Evolutionary conservation across 2,888 invertebrate species (phyloP), one percentile per base, ranked within the genome.

Genomic region (Iselma pallidipennis): DNA sequence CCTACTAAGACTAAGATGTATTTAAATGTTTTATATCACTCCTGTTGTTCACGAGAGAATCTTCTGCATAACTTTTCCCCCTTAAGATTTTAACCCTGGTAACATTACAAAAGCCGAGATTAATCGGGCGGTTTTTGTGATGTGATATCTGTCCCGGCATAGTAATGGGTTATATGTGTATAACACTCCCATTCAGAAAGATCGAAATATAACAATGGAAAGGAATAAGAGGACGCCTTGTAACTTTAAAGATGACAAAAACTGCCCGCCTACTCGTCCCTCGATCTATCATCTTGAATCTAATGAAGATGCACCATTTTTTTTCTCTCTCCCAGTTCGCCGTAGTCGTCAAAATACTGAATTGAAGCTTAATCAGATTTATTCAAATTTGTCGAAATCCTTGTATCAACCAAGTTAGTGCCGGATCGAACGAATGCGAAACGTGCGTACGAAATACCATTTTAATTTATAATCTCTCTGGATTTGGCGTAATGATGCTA

Each of bases 401-500:
- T 50, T 45, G 23, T 59, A 49, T 59, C 49, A 51, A 26, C 51
- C 19, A 28, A 29, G 51, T 51, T 31, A 31, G 51, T 29, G 29
- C 52, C 23, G 60, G 48, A 56, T 60, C 60, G 56, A 60, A 60
- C 55, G 52, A 60, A 60, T 52, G 51, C 48, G 55, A 50, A 60
- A 56, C 45, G 56, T 60, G 29, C 51, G 56, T 56, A 55, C 52
- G 51, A 55, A 51, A 52, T 49, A 56, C 55, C 55, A 63, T 59
- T 63, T 63, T 63, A 63, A 63, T 63, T 63, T 63, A 63, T 63
- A 59, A 63, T 63, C 63, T 56, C 59, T 49, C 56, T 53, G 63
- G 59, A 59, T 59, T 53, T 48, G 42, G 54, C 45, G 59, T 57
- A 63, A 37, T 63, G 59, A 55, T 55, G 52, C 56, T 55, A 50